phyloP scores from a whole-genome alignment of 2,113 vertebrate species.

The Peromyscus leucopus region DNA sequence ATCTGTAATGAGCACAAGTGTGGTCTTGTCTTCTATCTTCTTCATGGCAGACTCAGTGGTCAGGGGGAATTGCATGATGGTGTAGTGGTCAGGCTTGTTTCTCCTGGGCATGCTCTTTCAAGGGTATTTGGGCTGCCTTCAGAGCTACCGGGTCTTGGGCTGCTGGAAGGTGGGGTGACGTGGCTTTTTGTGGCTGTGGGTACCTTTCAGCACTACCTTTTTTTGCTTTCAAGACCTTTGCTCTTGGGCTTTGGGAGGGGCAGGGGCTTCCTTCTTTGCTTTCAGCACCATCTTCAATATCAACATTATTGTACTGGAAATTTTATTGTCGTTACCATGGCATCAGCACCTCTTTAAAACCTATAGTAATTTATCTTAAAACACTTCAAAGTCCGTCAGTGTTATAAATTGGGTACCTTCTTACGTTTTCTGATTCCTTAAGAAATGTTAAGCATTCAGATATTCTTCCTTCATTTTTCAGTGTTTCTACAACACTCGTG shows the following conservation, averaged over 20 bases:
- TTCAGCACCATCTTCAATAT: background rate
- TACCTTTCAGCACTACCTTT: background rate
- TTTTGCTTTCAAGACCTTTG: background rate
- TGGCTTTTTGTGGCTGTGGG: background rate
- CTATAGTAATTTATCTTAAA: slow-evolving; percentile 55
- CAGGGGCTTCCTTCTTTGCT: background rate
- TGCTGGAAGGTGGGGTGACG: background rate
- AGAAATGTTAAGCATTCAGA: background rate
- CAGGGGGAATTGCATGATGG: background rate
- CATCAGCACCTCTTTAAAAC: slow-evolving; percentile 20
- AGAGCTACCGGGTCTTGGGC: background rate
- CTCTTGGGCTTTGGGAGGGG: background rate
- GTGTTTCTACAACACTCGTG: background rate
- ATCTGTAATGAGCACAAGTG: background rate
- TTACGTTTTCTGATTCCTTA: slow-evolving; percentile 43
- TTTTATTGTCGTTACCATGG: slow-evolving; percentile 5
- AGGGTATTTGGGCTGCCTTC: background rate
- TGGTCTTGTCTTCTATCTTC: background rate
- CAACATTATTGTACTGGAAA: slow-evolving; percentile 51
- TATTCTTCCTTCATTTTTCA: slow-evolving; percentile 29
- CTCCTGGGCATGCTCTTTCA: background rate
- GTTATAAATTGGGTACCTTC: background rate
- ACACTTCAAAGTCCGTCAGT: background rate
- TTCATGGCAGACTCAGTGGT: background rate
- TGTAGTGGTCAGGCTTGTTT: background rate